A percentile compares a stretch with the other conserved stretches of the same genome.
phyloP scores from a whole-genome alignment of 1,140 invertebrate genomes.

The Cydia strobilella region DNA sequence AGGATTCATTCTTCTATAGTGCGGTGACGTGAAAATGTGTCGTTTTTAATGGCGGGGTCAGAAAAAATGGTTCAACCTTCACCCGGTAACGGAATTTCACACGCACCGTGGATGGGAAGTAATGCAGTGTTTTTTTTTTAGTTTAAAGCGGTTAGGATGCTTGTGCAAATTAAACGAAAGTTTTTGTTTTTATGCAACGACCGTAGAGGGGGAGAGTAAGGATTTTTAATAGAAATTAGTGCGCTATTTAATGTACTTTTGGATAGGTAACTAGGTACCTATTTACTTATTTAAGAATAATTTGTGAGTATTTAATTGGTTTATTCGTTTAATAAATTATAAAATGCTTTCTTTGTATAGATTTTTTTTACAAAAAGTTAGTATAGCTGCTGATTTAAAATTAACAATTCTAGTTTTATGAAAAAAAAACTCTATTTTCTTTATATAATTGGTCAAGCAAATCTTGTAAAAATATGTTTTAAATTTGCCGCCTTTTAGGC shows the following conservation, averaged over 20 bases:
- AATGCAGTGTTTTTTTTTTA: neutral
- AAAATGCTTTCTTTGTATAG: too few species aligned
- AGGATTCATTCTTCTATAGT: neutral
- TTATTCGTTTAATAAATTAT: too few species aligned
- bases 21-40: neutral
- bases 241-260: too few species aligned
- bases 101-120: neutral
- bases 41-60: neutral
- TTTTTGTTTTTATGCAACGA: neutral
- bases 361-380: too few species aligned
- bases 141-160: neutral
- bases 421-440: too few species aligned
- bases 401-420: too few species aligned
- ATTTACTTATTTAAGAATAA: neutral
- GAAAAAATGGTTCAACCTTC: constrained; percentile 14
- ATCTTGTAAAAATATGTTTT: too few species aligned
- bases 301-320: too few species aligned
- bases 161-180: neutral
- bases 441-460: too few species aligned
- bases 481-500: too few species aligned
- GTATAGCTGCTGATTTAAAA: too few species aligned
- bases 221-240: neutral
- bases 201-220: neutral
- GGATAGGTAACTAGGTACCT: neutral
- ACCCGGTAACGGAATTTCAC: constrained; percentile 15